These are phyloP conservation scores for Macrostomum cliftonense DNA, from an alignment of 2,888 invertebrate genomes.

Conservation along the genomic window DNA sequence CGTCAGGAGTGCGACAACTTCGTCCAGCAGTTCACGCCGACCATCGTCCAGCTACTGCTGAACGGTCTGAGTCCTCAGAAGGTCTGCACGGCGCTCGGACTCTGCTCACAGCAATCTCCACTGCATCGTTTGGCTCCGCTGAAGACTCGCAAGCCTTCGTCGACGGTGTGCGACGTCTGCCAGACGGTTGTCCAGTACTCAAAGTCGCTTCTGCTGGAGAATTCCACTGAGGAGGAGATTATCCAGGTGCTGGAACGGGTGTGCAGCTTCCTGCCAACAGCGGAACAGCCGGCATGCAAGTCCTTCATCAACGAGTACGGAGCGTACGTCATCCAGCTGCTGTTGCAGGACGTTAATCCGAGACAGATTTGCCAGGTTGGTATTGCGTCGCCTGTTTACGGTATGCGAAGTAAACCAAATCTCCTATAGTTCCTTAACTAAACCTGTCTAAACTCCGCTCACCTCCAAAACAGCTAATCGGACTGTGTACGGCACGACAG, in stretches of 20 bases:
- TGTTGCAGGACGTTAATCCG: constrained; percentile 23
- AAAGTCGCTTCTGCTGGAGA: constrained; percentile 49
- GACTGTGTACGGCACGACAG: no score
- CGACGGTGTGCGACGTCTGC: constrained; percentile 52
- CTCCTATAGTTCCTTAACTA: no score
- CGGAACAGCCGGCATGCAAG: no score
- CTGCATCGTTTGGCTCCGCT: neutral
- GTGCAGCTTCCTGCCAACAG: constrained; percentile 50
- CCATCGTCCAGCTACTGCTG: constrained; percentile 2
- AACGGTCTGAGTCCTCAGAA: neutral
- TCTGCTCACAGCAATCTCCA: no score
- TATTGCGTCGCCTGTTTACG: no score
- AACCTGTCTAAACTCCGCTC: no score
- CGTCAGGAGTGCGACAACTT: neutral
- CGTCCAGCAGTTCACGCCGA: neutral
- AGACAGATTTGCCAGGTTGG: constrained; percentile 17
- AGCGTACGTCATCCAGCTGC: constrained; percentile 20
- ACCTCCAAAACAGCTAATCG: no score
- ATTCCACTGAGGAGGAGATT: constrained; percentile 48
- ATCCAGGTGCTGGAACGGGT: constrained; percentile 50
- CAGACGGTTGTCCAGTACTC: constrained; percentile 52
- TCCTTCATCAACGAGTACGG: constrained; percentile 23
- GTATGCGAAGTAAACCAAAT: no score
- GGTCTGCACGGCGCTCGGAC: neutral
- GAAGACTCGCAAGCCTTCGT: neutral